phyloP scores from a whole-genome alignment of 2,797 vertebrate genomes.

The Channa striata region DNA sequence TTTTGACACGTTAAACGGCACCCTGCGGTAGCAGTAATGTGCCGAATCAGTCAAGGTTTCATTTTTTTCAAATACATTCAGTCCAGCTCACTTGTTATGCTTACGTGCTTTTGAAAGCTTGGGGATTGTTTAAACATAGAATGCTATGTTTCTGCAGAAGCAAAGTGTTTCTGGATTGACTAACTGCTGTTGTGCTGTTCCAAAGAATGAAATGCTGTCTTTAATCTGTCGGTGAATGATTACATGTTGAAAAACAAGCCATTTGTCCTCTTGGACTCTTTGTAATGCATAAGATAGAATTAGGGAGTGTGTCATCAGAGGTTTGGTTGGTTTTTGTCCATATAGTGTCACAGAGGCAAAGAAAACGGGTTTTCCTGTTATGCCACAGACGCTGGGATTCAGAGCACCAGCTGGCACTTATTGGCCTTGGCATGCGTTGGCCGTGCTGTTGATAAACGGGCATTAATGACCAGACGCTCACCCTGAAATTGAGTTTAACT shows the following conservation, averaged over 20 bases:
- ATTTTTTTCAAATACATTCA: no score
- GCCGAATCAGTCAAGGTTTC: no score
- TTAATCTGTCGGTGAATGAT: slow-evolving; percentile 28
- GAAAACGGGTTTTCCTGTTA: slow-evolving; percentile 35
- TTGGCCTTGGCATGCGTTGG: slow-evolving; percentile 54
- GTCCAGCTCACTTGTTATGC: no score
- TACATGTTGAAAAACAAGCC: slow-evolving; percentile 13
- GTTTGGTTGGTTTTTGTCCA: slow-evolving; percentile 36
- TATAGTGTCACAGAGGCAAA: slow-evolving; percentile 13
- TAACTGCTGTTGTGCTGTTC: background rate
- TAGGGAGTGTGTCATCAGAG: slow-evolving; percentile 22
- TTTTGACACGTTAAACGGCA: no score
- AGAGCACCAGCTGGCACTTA: slow-evolving; percentile 69
- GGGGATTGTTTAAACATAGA: background rate
- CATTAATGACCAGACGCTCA: slow-evolving; percentile 69
- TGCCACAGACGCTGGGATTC: slow-evolving; percentile 39
- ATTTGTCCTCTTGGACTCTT: slow-evolving; percentile 25
- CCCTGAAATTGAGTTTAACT: slow-evolving; percentile 69
- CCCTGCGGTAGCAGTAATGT: no score
- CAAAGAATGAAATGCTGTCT: background rate
- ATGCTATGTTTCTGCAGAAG: background rate
- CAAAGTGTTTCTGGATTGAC: background rate
- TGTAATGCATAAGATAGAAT: slow-evolving; percentile 15
- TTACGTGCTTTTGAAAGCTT: no score
- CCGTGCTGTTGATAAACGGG: slow-evolving; percentile 63